phyloP scores from a whole-genome alignment of 2,113 vertebrate genomes.

The Cyanoliseus patagonus region DNA sequence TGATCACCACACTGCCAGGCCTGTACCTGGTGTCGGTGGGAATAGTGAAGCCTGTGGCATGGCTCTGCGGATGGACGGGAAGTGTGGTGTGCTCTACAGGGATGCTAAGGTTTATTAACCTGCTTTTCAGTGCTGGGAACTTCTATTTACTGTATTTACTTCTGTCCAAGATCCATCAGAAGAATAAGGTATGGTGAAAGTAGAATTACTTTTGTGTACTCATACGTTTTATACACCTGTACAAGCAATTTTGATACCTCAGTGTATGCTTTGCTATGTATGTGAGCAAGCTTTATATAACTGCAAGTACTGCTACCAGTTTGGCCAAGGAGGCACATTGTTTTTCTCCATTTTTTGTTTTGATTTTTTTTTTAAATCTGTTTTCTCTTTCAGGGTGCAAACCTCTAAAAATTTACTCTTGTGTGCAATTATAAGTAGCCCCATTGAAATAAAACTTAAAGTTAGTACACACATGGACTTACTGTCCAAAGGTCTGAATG shows the following conservation, averaged over 20 bases:
- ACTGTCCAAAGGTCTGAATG: neutral
- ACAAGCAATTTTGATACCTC: neutral
- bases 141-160: constrained; percentile 91
- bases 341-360: neutral
- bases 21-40: constrained; percentile 91
- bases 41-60: constrained; percentile 84
- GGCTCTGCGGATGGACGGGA: constrained; percentile 85
- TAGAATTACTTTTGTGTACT: neutral
- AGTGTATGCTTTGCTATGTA: fast-evolving
- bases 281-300: neutral
- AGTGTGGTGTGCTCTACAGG: constrained; percentile 85
- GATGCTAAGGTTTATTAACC: constrained; percentile 94
- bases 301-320: neutral
- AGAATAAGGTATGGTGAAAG: constrained; percentile 82
- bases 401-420: neutral
- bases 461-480: fast-evolving
- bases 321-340: neutral
- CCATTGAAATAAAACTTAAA: neutral
- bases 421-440: neutral
- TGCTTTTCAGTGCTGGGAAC: constrained; percentile 93
- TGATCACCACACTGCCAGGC: constrained; percentile 95
- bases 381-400: neutral
- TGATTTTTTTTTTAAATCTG: neutral
- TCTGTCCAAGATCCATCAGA: constrained; percentile 83
- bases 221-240: fast-evolving